phyloP scores from a whole-genome alignment of 1,140 invertebrate species.

The Dufourea novaeangliae region DNA sequence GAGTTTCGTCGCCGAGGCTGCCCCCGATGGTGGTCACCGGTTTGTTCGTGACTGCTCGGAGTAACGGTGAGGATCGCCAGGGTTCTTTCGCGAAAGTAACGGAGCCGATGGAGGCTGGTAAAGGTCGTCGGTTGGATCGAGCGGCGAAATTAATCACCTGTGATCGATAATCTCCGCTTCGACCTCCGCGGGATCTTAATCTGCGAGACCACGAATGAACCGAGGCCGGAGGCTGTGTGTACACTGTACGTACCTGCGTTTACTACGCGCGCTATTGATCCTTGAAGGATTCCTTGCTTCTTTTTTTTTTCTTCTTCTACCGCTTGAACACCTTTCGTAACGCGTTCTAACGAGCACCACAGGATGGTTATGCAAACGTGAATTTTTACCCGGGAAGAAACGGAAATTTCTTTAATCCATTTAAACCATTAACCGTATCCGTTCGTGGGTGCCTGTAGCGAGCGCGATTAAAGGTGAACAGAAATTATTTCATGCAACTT shows the following conservation, averaged over 20 bases:
- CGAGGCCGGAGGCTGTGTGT: background rate
- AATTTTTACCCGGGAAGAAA: too few relatives aligned
- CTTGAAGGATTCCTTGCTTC: background rate
- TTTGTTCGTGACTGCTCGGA: constrained; percentile 26
- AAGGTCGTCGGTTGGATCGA: constrained; percentile 47
- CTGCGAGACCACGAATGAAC: constrained; percentile 5
- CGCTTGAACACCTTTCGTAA: background rate
- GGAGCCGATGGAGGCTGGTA: constrained; percentile 33
- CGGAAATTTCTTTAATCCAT: too few relatives aligned
- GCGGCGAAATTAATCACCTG: constrained; percentile 35
- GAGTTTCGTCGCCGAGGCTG: constrained; percentile 32
- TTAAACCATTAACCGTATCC: too few relatives aligned
- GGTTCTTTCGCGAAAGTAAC: constrained; percentile 55
- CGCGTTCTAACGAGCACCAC: background rate
- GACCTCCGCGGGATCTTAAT: constrained; percentile 1
- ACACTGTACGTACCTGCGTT: too few relatives aligned
- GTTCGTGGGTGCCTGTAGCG: too few relatives aligned
- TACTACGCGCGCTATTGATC: background rate
- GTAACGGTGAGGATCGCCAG: constrained; percentile 56
- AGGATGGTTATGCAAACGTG: too few relatives aligned
- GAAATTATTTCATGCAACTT: too few relatives aligned
- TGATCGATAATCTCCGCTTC: constrained; percentile 35
- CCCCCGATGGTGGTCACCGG: constrained; percentile 9
- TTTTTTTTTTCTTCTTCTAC: background rate
- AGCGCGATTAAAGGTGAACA: too few relatives aligned